Evolutionary conservation across 2,888 invertebrate genomes (phyloP).

Genomic region (Heliconius ismenius): DNA sequence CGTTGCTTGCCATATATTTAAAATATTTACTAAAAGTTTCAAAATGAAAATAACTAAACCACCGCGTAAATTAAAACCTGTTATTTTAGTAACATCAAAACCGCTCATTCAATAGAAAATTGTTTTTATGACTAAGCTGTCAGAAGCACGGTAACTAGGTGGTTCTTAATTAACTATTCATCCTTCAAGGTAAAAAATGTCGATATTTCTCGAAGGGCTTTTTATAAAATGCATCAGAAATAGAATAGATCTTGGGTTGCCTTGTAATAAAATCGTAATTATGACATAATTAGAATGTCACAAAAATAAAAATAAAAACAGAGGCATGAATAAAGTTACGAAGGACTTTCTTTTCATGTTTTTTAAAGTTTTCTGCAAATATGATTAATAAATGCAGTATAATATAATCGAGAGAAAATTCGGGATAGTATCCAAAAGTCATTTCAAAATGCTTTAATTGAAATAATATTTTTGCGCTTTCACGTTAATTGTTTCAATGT

Average conservation of each 20-base stretch:
- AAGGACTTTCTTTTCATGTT: background rate
- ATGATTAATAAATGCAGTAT: background rate
- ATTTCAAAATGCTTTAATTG: too few relatives aligned
- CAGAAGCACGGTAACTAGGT: slow-evolving; percentile 26
- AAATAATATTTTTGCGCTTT: too few relatives aligned
- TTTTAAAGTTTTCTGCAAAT: background rate
- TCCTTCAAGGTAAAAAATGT: slow-evolving; percentile 22
- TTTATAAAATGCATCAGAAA: background rate
- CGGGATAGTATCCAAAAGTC: too few relatives aligned
- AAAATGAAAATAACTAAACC: background rate
- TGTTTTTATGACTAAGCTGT: slow-evolving; percentile 28
- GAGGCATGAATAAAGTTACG: background rate
- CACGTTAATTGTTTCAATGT: too few relatives aligned
- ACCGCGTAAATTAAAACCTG: background rate
- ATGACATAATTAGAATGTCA: background rate
- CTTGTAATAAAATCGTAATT: background rate
- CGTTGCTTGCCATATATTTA: too few relatives aligned
- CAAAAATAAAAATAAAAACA: background rate
- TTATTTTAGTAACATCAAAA: slow-evolving; percentile 11
- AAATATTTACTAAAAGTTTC: too few relatives aligned
- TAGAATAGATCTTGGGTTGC: background rate
- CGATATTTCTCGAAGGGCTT: slow-evolving; percentile 14
- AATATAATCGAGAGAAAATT: too few relatives aligned
- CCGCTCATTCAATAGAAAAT: slow-evolving; percentile 5
- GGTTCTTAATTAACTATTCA: slow-evolving; percentile 31